Conservation (phyloP, 2,113 vertebrate genomes). For the Pterocles burchelli region DNA sequence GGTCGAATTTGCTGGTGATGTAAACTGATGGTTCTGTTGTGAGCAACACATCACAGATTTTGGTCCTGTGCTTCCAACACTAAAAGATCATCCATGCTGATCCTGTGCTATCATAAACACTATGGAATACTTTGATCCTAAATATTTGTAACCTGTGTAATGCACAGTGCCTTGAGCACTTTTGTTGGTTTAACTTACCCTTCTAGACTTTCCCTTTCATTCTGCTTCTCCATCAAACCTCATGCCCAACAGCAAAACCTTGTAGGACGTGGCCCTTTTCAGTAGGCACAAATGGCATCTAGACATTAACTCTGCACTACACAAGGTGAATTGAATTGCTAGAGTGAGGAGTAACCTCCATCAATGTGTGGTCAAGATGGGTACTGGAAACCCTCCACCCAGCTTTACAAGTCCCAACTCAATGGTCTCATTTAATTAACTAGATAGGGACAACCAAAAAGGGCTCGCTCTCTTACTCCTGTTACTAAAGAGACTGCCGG, state of each 20-base stretch:
- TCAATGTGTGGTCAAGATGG: not conserved
- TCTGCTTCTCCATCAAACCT: not conserved
- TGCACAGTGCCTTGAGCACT: not conserved
- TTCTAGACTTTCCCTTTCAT: not conserved
- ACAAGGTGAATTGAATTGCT: not conserved
- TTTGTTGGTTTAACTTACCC: not conserved
- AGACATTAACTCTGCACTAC: not conserved
- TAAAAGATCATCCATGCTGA: not conserved
- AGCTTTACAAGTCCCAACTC: not conserved
- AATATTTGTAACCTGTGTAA: not conserved
- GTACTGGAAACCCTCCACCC: not conserved
- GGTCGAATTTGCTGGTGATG: not conserved
- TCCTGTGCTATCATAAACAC: not conserved
- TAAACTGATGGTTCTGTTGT: not conserved
- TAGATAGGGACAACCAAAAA: not conserved
- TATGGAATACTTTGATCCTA: not conserved
- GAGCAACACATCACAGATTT: not conserved
- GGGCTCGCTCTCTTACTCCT: not conserved
- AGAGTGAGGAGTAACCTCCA: not conserved
- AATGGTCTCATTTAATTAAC: not conserved
- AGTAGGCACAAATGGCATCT: not conserved
- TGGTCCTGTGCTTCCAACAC: not conserved
- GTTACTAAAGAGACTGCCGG: not conserved
- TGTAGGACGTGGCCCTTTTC: not conserved
- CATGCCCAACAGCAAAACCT: not conserved